Evolutionary conservation across 2,113 vertebrate species (phyloP).

Genomic region (Chunga burmeisteri): DNA sequence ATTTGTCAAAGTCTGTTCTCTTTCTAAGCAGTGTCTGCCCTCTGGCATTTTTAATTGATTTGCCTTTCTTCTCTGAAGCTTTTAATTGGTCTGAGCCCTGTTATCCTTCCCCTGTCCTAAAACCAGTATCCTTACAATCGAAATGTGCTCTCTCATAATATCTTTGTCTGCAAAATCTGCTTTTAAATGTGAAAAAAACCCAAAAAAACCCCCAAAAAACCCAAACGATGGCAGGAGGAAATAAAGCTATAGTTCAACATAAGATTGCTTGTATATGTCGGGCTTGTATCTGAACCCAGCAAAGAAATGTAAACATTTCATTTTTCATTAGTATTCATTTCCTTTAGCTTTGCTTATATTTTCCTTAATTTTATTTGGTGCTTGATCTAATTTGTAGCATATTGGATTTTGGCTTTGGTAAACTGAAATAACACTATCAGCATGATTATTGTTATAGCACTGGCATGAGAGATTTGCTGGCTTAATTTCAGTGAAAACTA

Average conservation of each 20-base stretch:
- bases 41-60: slow-evolving; percentile 51
- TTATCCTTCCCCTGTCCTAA: background rate
- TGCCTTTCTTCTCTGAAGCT: slow-evolving; percentile 9
- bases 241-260: background rate
- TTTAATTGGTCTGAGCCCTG: slow-evolving; percentile 6
- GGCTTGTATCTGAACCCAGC: background rate
- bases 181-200: background rate
- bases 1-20: slow-evolving; percentile 26
- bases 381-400: slow-evolving; percentile 50
- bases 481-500: slow-evolving; percentile 62
- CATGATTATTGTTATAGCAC: slow-evolving; percentile 42
- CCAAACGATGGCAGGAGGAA: background rate
- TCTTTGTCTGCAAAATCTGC: background rate
- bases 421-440: slow-evolving; percentile 45
- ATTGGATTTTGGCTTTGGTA: slow-evolving; percentile 45
- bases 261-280: background rate
- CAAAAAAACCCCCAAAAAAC: too few relatives aligned
- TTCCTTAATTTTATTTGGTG: slow-evolving; percentile 40
- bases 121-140: background rate
- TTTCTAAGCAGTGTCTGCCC: background rate
- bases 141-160: background rate
- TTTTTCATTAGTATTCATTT: slow-evolving; percentile 31
- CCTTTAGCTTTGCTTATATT: slow-evolving; percentile 30
- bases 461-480: slow-evolving; percentile 46
- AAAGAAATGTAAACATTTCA: slow-evolving; percentile 19